phyloP scores from a whole-genome alignment of 2,888 invertebrate species.

The Meandrusa payeni region DNA sequence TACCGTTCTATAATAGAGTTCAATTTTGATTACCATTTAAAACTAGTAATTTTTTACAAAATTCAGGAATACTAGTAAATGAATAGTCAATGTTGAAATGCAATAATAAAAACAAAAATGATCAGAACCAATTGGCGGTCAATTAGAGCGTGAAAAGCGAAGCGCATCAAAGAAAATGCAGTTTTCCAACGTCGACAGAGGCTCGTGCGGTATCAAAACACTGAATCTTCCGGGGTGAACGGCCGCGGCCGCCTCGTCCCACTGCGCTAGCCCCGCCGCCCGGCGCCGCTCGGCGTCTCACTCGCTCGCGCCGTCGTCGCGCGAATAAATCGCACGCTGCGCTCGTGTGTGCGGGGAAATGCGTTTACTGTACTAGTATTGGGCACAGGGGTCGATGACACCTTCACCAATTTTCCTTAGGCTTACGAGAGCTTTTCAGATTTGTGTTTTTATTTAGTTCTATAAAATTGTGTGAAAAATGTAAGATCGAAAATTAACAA shows the following conservation, averaged over 20 bases:
- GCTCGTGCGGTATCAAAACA: conserved; percentile 78
- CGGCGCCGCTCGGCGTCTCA: conserved; percentile 51
- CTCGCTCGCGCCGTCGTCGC: conserved; percentile 43
- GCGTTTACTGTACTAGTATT: conserved; percentile 76
- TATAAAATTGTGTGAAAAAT: neutral
- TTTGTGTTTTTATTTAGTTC: conserved; percentile 10
- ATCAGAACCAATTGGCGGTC: conserved; percentile 38
- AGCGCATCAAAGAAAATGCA: conserved; percentile 77
- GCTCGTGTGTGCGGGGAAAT: conserved; percentile 68
- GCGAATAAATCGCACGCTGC: conserved; percentile 69
- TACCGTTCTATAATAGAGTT: too few relatives aligned
- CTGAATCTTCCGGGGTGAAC: conserved; percentile 80
- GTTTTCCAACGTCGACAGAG: conserved; percentile 69
- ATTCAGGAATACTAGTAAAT: neutral
- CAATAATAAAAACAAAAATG: conserved; percentile 26
- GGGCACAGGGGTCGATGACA: conserved; percentile 75
- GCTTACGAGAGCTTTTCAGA: conserved; percentile 26
- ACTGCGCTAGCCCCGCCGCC: conserved; percentile 47
- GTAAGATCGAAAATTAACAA: too few relatives aligned
- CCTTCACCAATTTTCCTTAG: conserved; percentile 59
- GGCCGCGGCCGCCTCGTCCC: conserved; percentile 59
- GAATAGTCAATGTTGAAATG: conserved; percentile 5
- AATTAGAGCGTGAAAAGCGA: conserved; percentile 77
- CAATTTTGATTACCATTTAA: too few relatives aligned
- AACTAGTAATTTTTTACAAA: too few relatives aligned